A percentile compares a stretch with the other conserved stretches of the same genome.
These are phyloP conservation scores for Halictus rubicundus DNA, from an alignment of 1,140 invertebrate species.

Conservation along the genomic window DNA sequence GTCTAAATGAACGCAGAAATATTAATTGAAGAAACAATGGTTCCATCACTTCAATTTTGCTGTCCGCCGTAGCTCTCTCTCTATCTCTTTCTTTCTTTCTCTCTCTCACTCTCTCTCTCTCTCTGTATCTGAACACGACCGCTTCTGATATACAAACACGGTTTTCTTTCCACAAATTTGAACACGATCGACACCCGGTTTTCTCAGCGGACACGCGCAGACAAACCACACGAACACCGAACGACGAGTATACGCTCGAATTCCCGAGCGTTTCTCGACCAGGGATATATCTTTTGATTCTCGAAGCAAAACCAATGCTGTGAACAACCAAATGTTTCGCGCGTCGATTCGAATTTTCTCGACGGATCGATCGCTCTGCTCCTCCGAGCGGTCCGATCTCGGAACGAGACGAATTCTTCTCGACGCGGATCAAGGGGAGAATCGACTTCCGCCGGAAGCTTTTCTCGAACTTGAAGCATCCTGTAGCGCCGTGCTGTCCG, in stretches of 20 bases:
- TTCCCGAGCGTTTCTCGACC: not conserved
- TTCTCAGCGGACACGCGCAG: conserved; percentile 5
- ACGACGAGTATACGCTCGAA: not conserved
- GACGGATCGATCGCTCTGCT: not conserved
- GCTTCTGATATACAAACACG: conserved; percentile 9
- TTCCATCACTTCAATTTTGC: too few species aligned
- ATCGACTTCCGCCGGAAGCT: not conserved
- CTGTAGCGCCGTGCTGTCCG: not conserved
- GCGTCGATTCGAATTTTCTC: not conserved
- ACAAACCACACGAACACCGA: not conserved
- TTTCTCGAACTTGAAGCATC: not conserved
- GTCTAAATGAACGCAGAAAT: too few species aligned
- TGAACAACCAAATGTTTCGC: conserved; percentile 47
- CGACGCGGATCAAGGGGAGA: not conserved
- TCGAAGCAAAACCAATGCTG: conserved; percentile 31
- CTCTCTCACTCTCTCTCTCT: conserved; percentile 9
- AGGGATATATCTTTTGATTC: not conserved
- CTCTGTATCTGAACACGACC: conserved; percentile 15
- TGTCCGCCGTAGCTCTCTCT: conserved; percentile 9
- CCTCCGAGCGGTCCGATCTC: not conserved
- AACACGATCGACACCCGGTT: not conserved
- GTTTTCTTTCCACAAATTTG: not conserved
- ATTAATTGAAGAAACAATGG: too few species aligned
- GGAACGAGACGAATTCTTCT: not conserved
- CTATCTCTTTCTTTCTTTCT: not conserved